A percentile compares a stretch with the other conserved stretches of the same genome.
These are phyloP conservation scores for Hemistola chrysoprasaria DNA, from an alignment of 2,888 invertebrate species.

Conservation along the genomic window DNA sequence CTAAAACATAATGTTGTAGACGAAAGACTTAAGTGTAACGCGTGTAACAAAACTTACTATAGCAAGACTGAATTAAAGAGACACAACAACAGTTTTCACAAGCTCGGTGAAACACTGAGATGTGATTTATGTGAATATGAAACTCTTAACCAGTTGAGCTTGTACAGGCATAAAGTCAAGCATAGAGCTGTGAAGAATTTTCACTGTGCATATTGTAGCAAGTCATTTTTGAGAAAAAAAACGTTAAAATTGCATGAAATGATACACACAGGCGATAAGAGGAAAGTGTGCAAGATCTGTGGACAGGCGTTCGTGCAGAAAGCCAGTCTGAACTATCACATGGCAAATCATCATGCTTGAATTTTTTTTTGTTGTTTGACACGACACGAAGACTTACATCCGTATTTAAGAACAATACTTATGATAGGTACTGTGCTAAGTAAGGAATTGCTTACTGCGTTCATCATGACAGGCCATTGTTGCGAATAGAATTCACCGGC, in stretches of 20 bases:
- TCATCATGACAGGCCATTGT: no score
- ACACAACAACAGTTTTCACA: slow-evolving; percentile 65
- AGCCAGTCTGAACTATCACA: slow-evolving; percentile 37
- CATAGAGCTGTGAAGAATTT: slow-evolving; percentile 8
- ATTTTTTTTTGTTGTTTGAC: no score
- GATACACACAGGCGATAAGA: slow-evolving; percentile 20
- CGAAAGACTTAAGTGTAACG: slow-evolving; percentile 31
- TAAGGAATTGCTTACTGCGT: no score
- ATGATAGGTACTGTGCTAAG: no score
- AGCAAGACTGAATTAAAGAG: slow-evolving; percentile 48
- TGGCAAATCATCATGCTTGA: slow-evolving; percentile 31
- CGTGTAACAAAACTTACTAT: slow-evolving; percentile 58
- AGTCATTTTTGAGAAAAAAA: slow-evolving; percentile 2
- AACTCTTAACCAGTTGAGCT: slow-evolving; percentile 39
- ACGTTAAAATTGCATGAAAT: slow-evolving; percentile 4
- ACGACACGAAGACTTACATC: no score
- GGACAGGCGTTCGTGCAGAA: slow-evolving; percentile 37
- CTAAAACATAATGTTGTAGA: slow-evolving; percentile 49
- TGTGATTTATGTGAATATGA: slow-evolving; percentile 63
- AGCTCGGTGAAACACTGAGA: slow-evolving; percentile 57
- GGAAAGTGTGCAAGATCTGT: slow-evolving; percentile 27
- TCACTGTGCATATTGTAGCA: slow-evolving; percentile 11
- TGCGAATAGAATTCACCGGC: no score
- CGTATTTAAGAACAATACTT: no score
- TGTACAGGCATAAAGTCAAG: slow-evolving; percentile 2